Evolutionary conservation across 2,888 invertebrate genomes (phyloP), one percentile per base, ranked within the genome.

Genomic region (Zygaena filipendulae): DNA sequence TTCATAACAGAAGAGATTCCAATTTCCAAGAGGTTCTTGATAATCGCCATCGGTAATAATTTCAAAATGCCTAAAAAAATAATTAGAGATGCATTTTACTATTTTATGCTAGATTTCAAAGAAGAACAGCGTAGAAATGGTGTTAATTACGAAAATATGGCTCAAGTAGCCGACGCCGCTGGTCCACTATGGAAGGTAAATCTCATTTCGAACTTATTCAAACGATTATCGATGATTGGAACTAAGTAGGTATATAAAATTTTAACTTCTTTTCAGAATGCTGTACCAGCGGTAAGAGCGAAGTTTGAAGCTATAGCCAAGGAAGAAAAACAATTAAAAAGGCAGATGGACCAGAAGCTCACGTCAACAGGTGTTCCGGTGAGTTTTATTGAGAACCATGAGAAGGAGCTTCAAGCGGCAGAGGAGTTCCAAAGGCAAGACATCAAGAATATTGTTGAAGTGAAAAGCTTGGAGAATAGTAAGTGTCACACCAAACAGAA

Each of bases 121-220:
- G 59, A 66, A 24, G 43, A 71, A 28, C 63, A 72, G 29, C 51
- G 42, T 12, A 59, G 59, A 13, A 59, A 60, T 16, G 77, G 77
- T 0, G 42, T 62, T 4, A 43, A 36, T 7, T 75, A 61, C 26
- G 43, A 24, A 2, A 64, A 58, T 29, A 36, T 71, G 47, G 40
- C 36, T 2, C 66, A 68, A 36, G 56, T 68, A 4, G 56, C 70
- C 2, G 44, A 52, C 9, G 74, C 67, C 1, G 79, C 77, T 0
- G 61, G 61, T 18, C 62, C 66, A 0, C 16, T 35, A 13, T 79
- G 77, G 77, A 54, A 44, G 62, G 79, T 79, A 59, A 56, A 27
- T n/a, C n/a, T n/a, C n/a, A n/a, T n/a, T n/a, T n/a, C n/a, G n/a
- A n/a, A n/a, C n/a, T n/a, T n/a, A n/a, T n/a, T n/a, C n/a, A n/a